Conservation (phyloP, 2,797 vertebrate genomes). For the Lemur catta region DNA sequence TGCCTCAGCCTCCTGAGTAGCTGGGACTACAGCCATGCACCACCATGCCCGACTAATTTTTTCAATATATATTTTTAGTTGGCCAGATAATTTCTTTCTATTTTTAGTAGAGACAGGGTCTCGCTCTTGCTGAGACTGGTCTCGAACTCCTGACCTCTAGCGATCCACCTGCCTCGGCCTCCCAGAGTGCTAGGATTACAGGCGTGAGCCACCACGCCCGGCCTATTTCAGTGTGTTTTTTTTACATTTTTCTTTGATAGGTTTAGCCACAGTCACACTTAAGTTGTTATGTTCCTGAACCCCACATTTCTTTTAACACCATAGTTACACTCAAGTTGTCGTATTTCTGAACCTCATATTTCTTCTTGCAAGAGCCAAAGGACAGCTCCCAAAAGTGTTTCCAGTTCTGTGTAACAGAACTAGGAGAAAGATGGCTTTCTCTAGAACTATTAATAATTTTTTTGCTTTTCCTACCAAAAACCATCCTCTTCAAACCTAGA, state of each 20-base stretch:
- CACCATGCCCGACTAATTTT: too few species aligned
- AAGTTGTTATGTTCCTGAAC: background rate
- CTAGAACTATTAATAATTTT: background rate
- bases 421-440: background rate
- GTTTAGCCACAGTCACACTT: background rate
- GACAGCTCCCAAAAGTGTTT: background rate
- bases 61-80: too few species aligned
- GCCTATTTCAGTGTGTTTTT: background rate
- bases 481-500: background rate
- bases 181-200: too few species aligned
- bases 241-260: slow-evolving; percentile 20
- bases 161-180: too few species aligned
- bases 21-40: too few species aligned
- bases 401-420: background rate
- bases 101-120: too few species aligned
- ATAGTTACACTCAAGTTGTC: background rate
- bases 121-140: too few species aligned
- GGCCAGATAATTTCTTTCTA: too few species aligned
- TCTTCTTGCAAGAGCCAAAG: background rate
- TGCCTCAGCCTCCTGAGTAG: too few species aligned
- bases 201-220: too few species aligned
- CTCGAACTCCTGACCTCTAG: too few species aligned
- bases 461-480: background rate
- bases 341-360: background rate
- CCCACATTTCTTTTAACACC: background rate